Evolutionary conservation across 2,113 vertebrate species (phyloP).

Genomic region (Nerophis lumbriciformis): DNA sequence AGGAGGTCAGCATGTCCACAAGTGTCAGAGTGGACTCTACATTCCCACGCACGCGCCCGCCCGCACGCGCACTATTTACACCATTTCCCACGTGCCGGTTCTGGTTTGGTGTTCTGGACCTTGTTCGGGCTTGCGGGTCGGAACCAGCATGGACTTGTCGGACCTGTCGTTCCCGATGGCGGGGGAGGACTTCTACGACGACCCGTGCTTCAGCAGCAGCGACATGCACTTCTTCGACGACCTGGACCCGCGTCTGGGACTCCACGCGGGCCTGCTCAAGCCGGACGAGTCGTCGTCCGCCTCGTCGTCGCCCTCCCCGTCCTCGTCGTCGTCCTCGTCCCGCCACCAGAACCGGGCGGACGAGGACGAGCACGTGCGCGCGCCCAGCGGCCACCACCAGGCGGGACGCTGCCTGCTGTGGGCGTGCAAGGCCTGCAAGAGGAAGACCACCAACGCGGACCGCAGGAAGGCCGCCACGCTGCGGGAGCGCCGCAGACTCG

Average conservation of each 20-base stretch:
- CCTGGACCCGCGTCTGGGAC: conserved; percentile 86
- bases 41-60: conserved; percentile 31
- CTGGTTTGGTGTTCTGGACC: not conserved
- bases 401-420: conserved; percentile 93
- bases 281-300: conserved; percentile 79
- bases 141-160: conserved; percentile 77
- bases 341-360: conserved; percentile 63
- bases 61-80: not conserved
- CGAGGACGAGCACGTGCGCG: conserved; percentile 92
- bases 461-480: conserved; percentile 92
- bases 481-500: conserved; percentile 88
- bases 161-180: conserved; percentile 89
- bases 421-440: conserved; percentile 97
- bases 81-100: not conserved
- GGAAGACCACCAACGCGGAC: conserved; percentile 95
- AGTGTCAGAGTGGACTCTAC: conserved; percentile 28
- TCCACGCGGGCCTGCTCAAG: conserved; percentile 86
- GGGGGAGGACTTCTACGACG: conserved; percentile 90
- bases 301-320: conserved; percentile 31
- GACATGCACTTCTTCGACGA: conserved; percentile 98
- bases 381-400: conserved; percentile 94
- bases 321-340: conserved; percentile 37
- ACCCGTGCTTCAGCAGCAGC: conserved; percentile 91
- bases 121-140: not conserved
- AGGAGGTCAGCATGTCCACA: conserved; percentile 43